Percentiles rank a stretch among this genome's conserved stretches.
Conservation (phyloP, 2,888 invertebrate genomes). For the Oeneis ivallda region DNA sequence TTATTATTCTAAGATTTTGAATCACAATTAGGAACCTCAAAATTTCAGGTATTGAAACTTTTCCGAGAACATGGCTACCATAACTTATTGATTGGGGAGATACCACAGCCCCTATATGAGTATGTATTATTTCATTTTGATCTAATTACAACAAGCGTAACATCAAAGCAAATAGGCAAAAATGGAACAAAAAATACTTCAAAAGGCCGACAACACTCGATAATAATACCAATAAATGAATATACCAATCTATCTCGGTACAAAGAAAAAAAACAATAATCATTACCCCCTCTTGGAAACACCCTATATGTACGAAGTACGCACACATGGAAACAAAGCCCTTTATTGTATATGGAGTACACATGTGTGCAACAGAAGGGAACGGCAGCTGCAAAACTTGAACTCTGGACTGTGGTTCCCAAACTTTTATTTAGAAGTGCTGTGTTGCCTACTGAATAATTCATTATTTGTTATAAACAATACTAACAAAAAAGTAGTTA, state of each 20-base stretch:
- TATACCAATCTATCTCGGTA: constrained; percentile 46
- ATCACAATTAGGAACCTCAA: too few relatives aligned
- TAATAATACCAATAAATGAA: constrained; percentile 39
- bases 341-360: constrained; percentile 42
- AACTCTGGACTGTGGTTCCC: constrained; percentile 63
- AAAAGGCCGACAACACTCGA: constrained; percentile 22
- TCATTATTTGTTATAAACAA: neutral
- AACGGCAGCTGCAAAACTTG: constrained; percentile 77
- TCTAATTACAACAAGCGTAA: constrained; percentile 9
- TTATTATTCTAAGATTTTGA: too few relatives aligned
- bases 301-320: constrained; percentile 43
- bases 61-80: too few relatives aligned
- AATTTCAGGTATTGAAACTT: too few relatives aligned
- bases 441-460: neutral
- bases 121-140: neutral
- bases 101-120: neutral
- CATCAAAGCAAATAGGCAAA: constrained; percentile 9
- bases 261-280: constrained; percentile 49
- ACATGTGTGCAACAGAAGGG: constrained; percentile 53
- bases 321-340: constrained; percentile 42
- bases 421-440: constrained; percentile 53
- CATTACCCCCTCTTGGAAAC: constrained; percentile 46
- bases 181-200: constrained; percentile 21
- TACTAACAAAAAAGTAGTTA: neutral
- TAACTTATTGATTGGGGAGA: too few relatives aligned